A percentile compares a stretch with the other conserved stretches of the same genome.
These are phyloP conservation scores for Uloborus plumipes DNA, from an alignment of 2,888 invertebrate genomes.

Conservation along the genomic window DNA sequence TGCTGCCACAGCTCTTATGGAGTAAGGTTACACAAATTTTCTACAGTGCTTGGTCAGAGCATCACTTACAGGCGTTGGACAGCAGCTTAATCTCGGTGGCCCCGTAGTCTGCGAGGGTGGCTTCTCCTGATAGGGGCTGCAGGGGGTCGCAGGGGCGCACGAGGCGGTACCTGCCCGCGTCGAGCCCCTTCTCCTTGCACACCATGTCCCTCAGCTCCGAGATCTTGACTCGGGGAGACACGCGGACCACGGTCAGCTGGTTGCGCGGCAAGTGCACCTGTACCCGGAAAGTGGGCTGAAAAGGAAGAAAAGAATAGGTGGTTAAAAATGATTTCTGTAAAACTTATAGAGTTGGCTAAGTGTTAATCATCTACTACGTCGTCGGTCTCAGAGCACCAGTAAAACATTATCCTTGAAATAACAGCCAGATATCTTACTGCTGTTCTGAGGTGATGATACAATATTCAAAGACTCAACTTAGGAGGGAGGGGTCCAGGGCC, in stretches of 20 bases:
- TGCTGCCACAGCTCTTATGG: too few species aligned
- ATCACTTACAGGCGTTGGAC: slow-evolving; percentile 69
- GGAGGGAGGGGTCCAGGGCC: too few species aligned
- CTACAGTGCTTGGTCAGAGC: too few species aligned
- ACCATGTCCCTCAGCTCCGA: slow-evolving; percentile 80
- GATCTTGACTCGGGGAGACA: slow-evolving; percentile 80
- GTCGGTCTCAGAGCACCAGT: too few species aligned
- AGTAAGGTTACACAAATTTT: too few species aligned
- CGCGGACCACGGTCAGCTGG: slow-evolving; percentile 83
- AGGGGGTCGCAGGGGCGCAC: slow-evolving; percentile 81
- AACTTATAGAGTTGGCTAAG: too few species aligned
- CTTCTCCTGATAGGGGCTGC: slow-evolving; percentile 76
- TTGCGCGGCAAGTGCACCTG: slow-evolving; percentile 83
- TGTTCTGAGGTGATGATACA: too few species aligned
- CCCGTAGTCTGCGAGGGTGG: slow-evolving; percentile 77
- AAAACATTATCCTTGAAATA: too few species aligned
- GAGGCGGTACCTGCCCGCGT: slow-evolving; percentile 81
- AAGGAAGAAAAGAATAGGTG: neutral
- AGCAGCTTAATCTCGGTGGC: slow-evolving; percentile 76
- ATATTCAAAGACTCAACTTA: too few species aligned
- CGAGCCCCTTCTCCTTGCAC: slow-evolving; percentile 83
- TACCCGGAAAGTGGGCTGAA: slow-evolving; percentile 68
- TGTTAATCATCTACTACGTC: too few species aligned
- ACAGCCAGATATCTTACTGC: too few species aligned
- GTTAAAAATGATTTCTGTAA: too few species aligned